Conservation (phyloP, 1,140 invertebrate species). For the Globodera rostochiensis region DNA sequence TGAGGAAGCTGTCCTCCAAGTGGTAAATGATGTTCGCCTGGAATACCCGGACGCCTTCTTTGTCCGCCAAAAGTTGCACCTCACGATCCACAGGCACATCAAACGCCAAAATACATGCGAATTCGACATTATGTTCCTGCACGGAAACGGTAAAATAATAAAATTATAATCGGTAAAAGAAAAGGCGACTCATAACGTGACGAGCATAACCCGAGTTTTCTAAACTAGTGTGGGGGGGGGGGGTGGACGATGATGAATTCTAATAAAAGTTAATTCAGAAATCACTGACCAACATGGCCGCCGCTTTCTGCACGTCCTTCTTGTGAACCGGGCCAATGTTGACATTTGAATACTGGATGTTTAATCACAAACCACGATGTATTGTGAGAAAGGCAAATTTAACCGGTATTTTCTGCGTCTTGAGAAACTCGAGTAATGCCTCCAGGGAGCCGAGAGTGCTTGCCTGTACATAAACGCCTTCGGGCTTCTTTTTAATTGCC, state of each 20-base stretch:
- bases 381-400: slow-evolving; percentile 52
- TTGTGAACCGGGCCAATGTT: slow-evolving; percentile 99
- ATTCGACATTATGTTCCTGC: slow-evolving; percentile 70
- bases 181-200: no score
- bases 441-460: slow-evolving; percentile 97
- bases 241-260: neutral
- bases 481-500: slow-evolving; percentile 83
- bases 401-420: slow-evolving; percentile 88
- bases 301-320: slow-evolving; percentile 98
- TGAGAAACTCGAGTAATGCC: slow-evolving; percentile 91
- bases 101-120: slow-evolving; percentile 96
- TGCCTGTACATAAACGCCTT: slow-evolving; percentile 94
- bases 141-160: slow-evolving; percentile 37
- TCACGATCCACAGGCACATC: slow-evolving; percentile 97
- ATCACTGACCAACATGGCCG: slow-evolving; percentile 82
- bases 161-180: slow-evolving; percentile 23
- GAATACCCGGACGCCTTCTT: slow-evolving; percentile 91
- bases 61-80: slow-evolving; percentile 93
- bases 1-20: slow-evolving; percentile 94
- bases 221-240: neutral
- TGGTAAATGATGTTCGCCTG: slow-evolving; percentile 99
- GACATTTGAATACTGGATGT: slow-evolving; percentile 90
- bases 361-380: slow-evolving; percentile 49
- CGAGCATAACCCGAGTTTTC: no score
- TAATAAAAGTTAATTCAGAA: neutral